These are phyloP conservation scores for Microctonus hyperodae DNA, from an alignment of 2,888 invertebrate species.

Conservation along the genomic window DNA sequence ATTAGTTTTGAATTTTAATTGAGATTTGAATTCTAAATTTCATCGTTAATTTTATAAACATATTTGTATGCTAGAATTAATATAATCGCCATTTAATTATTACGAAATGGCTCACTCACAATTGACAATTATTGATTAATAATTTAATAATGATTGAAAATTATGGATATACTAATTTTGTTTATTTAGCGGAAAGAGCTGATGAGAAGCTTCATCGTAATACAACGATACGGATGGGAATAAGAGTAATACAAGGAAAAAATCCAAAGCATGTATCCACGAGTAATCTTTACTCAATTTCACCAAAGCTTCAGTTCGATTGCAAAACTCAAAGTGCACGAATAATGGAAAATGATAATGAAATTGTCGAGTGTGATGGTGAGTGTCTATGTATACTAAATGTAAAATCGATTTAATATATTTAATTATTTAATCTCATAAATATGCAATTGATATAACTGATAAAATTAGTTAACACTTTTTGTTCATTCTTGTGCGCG, in stretches of 20 bases:
- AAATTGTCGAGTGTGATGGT: conserved; percentile 47
- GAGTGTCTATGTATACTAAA: conserved; percentile 35
- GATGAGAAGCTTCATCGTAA: conserved; percentile 84
- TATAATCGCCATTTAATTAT: background rate
- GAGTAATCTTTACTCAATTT: conserved; percentile 48
- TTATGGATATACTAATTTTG: background rate
- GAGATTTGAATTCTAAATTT: no score
- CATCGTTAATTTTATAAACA: no score
- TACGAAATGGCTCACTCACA: background rate
- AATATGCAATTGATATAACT: background rate
- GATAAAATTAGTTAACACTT: no score
- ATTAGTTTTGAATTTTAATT: no score
- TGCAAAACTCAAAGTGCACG: conserved; percentile 37
- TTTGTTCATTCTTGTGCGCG: no score
- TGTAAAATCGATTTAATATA: background rate
- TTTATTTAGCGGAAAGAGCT: conserved; percentile 75
- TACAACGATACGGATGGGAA: conserved; percentile 84
- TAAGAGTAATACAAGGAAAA: conserved; percentile 78
- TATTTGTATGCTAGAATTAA: background rate
- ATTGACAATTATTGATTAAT: background rate
- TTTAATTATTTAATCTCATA: background rate
- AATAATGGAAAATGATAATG: conserved; percentile 45
- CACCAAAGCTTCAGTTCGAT: conserved; percentile 34
- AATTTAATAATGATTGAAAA: background rate
- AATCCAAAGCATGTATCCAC: conserved; percentile 50